Evolutionary conservation across 2,888 invertebrate genomes (phyloP), one percentile per base, ranked within the genome.

Genomic region (Portevinia maculata): DNA sequence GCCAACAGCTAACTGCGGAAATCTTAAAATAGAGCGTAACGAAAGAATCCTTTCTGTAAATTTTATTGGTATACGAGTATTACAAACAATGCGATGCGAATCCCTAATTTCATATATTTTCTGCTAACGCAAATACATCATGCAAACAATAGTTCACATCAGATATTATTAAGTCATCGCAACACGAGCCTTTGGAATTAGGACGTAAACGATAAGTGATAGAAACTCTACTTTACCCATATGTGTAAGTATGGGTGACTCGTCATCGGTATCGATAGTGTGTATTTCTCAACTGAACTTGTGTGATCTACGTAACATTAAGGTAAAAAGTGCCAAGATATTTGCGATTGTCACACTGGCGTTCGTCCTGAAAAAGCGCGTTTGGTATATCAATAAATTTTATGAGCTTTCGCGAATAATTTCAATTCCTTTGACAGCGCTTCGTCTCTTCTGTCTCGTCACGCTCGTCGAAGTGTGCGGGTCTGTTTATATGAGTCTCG

Each of bases 341-440:
- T 83, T 71, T 78, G 71, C 60, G 64, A 78, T 65, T 78, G 83
- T 78, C 70, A 71, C 78, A 78, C 65, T 59, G 71, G 59, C 50
- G 73, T 65, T 73, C 60, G 55, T 60, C 60, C 67, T 76, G 59
- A 48, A 59, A 83, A 83, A 78, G 78, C 71, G 83, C 71, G 78
- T 83, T 83, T 67, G 83, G 60, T 78, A 78, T 73, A 83, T 78
- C 78, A 83, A 78, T 71, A 83, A 83, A 83, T 67, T 83, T 83
- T 65, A 83, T 71, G 70, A 59, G 67, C 67, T 78, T 65, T 50
- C 48, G 53, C 60, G 62, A 83, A 83, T 78, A 70, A 64, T 76
- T n/a, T n/a, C 71, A 41, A 83, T 71, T 73, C 55, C 71, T 60
- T 78, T 70, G 65, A 65, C 70, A 67, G 60, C 41, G 39, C 65